Conservation (phyloP, 2,113 vertebrate genomes). For the Pagrus major region DNA sequence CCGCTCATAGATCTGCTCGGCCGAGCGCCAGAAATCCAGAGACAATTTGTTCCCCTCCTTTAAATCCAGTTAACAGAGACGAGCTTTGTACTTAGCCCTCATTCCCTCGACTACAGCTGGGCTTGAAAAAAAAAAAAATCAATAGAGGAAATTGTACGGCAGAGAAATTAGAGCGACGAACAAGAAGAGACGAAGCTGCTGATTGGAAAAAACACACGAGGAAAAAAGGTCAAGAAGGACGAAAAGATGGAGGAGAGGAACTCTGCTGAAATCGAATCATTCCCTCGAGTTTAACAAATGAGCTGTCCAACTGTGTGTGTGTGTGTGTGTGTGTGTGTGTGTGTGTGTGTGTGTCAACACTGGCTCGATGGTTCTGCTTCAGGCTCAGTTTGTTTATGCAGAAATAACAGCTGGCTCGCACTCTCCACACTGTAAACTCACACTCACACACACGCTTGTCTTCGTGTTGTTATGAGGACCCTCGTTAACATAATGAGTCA, state of each 20-base stretch:
- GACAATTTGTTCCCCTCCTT: not conserved
- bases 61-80: conserved; percentile 8
- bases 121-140: conserved; percentile 14
- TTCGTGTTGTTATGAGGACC: not conserved
- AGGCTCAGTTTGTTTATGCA: conserved; percentile 52
- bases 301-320: conserved; percentile 31
- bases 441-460: not conserved
- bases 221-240: conserved; percentile 56
- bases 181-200: conserved; percentile 32
- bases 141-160: conserved; percentile 53
- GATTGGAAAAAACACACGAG: conserved; percentile 41
- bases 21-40: not conserved
- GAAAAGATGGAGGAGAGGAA: conserved; percentile 24
- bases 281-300: conserved; percentile 44
- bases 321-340: conserved; percentile 9
- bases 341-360: conserved; percentile 14
- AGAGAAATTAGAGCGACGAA: conserved; percentile 11
- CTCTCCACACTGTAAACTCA: conserved; percentile 3
- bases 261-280: conserved; percentile 50
- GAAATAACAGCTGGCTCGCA: conserved; percentile 41
- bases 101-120: conserved; percentile 14
- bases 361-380: conserved; percentile 33
- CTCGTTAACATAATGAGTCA: not conserved
- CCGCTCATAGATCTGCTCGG: not conserved
- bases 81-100: not conserved